Conservation (phyloP, 2,888 invertebrate genomes). For the Keiferia lycopersicella region DNA sequence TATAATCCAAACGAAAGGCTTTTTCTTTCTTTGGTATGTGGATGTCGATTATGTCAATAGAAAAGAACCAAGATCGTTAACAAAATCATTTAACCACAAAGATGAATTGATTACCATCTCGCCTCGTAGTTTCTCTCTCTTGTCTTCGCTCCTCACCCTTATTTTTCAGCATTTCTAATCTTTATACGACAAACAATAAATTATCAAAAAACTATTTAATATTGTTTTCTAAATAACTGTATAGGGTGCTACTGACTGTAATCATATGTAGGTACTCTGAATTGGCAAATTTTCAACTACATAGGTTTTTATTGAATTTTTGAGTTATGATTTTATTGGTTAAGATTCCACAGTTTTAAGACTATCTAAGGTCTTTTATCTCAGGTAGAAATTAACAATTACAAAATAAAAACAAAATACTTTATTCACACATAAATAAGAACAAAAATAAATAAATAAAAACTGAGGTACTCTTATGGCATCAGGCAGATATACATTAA, state of each 20-base stretch:
- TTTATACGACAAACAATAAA: too few species aligned
- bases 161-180: not conserved
- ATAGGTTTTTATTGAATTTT: too few species aligned
- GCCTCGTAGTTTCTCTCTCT: not conserved
- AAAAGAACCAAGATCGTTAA: conserved; percentile 38
- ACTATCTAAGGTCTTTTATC: not conserved
- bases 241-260: too few species aligned
- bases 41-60: conserved; percentile 52
- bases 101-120: too few species aligned
- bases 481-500: conserved; percentile 40
- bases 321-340: not conserved
- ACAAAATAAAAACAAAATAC: conserved; percentile 41
- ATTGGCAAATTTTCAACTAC: too few species aligned
- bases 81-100: not conserved
- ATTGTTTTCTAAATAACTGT: too few species aligned
- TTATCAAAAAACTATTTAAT: too few species aligned
- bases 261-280: too few species aligned
- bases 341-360: too few species aligned
- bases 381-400: conserved; percentile 3
- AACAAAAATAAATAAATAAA: conserved; percentile 48
- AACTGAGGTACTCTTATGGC: conserved; percentile 68
- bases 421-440: conserved; percentile 46
- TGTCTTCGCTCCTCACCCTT: not conserved
- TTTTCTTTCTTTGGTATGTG: conserved; percentile 51
- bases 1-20: conserved; percentile 45